Conservation (phyloP, 2,888 invertebrate genomes). For the Melinopterus prodromus region DNA sequence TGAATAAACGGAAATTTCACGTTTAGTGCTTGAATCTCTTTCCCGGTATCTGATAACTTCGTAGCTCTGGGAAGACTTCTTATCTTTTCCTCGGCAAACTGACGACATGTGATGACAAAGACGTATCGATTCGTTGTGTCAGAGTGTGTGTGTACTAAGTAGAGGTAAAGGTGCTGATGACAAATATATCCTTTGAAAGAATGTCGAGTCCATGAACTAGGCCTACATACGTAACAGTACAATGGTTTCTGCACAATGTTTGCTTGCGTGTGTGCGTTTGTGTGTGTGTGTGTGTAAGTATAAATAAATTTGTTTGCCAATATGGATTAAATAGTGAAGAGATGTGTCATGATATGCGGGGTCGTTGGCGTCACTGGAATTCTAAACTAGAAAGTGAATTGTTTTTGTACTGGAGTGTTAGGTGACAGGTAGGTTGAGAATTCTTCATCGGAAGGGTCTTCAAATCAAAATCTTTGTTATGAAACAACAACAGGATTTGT, state of each 20-base stretch:
- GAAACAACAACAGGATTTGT: too few species aligned
- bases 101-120: background rate
- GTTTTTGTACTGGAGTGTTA: background rate
- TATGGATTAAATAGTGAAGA: background rate
- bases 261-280: background rate
- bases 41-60: background rate
- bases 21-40: background rate
- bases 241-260: background rate
- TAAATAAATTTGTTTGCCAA: background rate
- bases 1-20: background rate
- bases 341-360: background rate
- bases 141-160: background rate
- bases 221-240: background rate
- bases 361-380: background rate
- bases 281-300: background rate
- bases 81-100: background rate
- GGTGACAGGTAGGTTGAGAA: background rate
- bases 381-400: background rate
- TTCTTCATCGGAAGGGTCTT: background rate
- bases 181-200: background rate
- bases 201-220: background rate
- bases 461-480: too few species aligned
- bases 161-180: background rate
- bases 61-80: background rate
- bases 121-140: background rate